Evolutionary conservation across 2,888 invertebrate species (phyloP), one percentile per base, ranked within the genome.

Genomic region (Iselma pallidipennis): DNA sequence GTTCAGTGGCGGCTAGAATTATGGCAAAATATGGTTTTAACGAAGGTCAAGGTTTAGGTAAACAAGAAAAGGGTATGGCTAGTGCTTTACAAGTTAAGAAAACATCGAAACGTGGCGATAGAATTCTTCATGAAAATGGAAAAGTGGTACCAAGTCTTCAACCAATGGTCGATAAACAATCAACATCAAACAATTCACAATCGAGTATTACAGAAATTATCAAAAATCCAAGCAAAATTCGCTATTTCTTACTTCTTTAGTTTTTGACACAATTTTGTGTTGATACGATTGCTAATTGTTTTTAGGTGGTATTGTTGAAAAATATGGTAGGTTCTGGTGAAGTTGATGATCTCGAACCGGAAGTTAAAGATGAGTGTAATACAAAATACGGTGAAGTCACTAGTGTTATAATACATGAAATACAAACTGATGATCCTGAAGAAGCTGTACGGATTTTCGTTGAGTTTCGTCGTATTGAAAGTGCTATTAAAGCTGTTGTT

Each of bases 1-100:
- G 91, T 21, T 89, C 96, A 2, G 91, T 98, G 9, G 99, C 98
- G 31, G 97, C 98, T 0, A 96, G 97, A 84, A 99, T 99, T 74
- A 99, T 99, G 99, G 97, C 98, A 0, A 97, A 95, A 83, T 98
- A 98, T 85, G 99, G 99, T 4, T 99, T 97, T 78, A 95, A 93
- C 83, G 96, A 98, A 84, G 99, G 99, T 1, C 96, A 96, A 84
- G 98, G 98, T 4, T 84, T 98, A 62, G 98, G 98, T 12, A 96
- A 95, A 81, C 92, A 94, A 73, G 97, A 98, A 78, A 98, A 98
- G 82, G 98, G 98, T 31, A 99, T 99, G 92, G 94, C 96, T 50
- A 94, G 95, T 76, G 98, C 99, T 4, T 84, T 99, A 55, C 93
- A 92, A 83, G 94, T 99, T 1, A 97, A 99, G 80, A 99, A 98